Evolutionary conservation across 2,797 vertebrate species (phyloP), one percentile per base, ranked within the genome.

Genomic region (Adrianichthys oophorus): DNA sequence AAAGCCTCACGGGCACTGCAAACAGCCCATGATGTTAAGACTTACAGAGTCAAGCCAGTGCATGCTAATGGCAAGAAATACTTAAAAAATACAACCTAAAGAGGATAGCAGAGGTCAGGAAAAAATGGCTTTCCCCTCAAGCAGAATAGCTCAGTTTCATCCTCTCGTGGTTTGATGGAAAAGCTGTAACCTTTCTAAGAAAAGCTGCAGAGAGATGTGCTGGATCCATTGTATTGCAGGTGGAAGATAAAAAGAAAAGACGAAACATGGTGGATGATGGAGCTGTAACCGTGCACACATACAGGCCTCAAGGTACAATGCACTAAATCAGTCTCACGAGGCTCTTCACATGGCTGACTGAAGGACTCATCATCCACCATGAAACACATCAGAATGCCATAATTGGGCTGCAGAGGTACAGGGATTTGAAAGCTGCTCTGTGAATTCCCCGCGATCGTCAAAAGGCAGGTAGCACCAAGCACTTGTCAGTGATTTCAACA

Each of bases 321-420:
- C 44, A 58, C 74, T 87, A 83, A 83, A 87, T 86, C 75, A 87
- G 74, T 75, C 84, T 83, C 83, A 65, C 58, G 74, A 82, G 84
- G 74, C 56, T 64, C 67, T 76, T 85, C 71, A 79, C 66, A 66
- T 4, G 52, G 43, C 72, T 69, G 42, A 48, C 47, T 67, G 51
- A 64, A 65, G 60, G 58, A 73, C 53, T 65, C 45, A 12, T 72
- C 57, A 45, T 56, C 41, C 48, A 29, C 18, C 54, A 57, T 59
- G 62, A 59, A 58, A 74, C 55, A 68, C 16, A 75, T 68, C 62
- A 64, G 45, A 63, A 48, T 15, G 45, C 46, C 15, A 56, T 79
- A 81, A 84, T 74, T 77, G 72, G 72, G 41, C 64, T 23, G 16
- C 46, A 50, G 14, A 63, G 59, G 56, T 61, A 13, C 68, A 47